Base-by-base conservation (phyloP, 2,888 invertebrate genomes). In the Lepidochrysops patricia region DNA sequence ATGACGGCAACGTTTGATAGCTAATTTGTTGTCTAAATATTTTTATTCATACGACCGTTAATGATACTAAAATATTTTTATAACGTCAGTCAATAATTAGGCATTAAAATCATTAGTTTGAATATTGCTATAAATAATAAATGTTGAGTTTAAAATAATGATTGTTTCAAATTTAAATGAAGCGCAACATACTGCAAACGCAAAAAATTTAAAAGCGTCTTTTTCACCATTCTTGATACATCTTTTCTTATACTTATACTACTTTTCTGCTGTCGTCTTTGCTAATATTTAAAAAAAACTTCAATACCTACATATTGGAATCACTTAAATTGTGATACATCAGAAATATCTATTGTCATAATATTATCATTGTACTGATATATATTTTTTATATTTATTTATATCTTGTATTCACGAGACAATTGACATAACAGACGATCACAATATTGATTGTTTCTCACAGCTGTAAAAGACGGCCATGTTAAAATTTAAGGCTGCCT, bases 401-500 rank as follows among this genome's bases (percentile, higher is more conserved):
- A 13, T 15, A 13, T 37, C 13, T 37, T 13, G 13, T 13, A 1
- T 15, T 37, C 35, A 15, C 35, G 15, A 37, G 13, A 13, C 35
- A 62, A 61, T 62, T 43, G 57, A 58, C 26, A 61, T 7, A 37
- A 37, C n/a, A 15, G 75, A 80, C 80, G 78, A 84, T 84, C 76
- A 78, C 73, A 74, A 78, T 70, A 71, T 73, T 83, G 75, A 84
- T 83, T 82, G 77, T 83, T 85, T 87, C 88, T 82, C 86, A 86
- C 85, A 83, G 13, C 27, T 52, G 15, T 27, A 29, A 52, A 52
- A 13, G 5, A 4, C 37, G 15, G 50, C 13, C 49, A 49, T 4
- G 23, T 23, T 0, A 13, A 13, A 26, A 13, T 1, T 52, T 52
- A 52, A 52, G 26, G 52, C 29, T 7, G 52, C 13, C 15, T 29